Evolutionary conservation across 2,888 invertebrate genomes (phyloP), one percentile per base, ranked within the genome.

Genomic region (Scaptomyza caliginosa): DNA sequence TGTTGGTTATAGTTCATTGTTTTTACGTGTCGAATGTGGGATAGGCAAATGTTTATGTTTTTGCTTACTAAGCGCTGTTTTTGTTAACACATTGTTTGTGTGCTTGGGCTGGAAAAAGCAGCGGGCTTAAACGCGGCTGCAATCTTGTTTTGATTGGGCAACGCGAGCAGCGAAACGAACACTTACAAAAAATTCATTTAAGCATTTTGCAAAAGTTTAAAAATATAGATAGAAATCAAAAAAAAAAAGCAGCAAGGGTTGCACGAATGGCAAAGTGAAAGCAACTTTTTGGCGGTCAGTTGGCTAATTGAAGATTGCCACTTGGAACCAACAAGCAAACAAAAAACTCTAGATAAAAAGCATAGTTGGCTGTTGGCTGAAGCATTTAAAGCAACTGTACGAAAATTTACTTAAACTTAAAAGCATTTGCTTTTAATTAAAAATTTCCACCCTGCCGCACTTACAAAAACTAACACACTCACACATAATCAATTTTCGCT

Each of bases 361-460:
- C 7, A 13, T 32, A 57, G 66, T 54, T 34, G 28, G n/a, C 38
- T 42, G 43, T 42, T 26, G 51, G 51, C 32, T 46, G 38, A 17
- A 56, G 17, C 30, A 50, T 65, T 73, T 73, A 75, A 75, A 70
- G 70, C 63, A 67, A 23, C 21, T 30, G 34, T 30, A 16, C 54
- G 34, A 24, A 46, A 38, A 77, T 68, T 70, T 80, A 70, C 67
- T 77, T 67, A 64, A 80, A 80, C 64, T 84, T 69, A 80, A 86
- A 77, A 81, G 78, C 83, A 87, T 87, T 87, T 87, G 75, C 79
- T 81, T 85, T 81, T 81, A 81, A 81, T 81, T 81, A 87, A 87
- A 81, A 81, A 75, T 66, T 74, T 84, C 82, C 75, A 82, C 87
- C 86, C 85, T 75, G 75, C 63, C 60, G 71, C 78, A 77, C 80